Evolutionary conservation across 2,113 vertebrate genomes (phyloP), one percentile per base, ranked within the genome.

Genomic region (Cryptomyrus ogoouensis): DNA sequence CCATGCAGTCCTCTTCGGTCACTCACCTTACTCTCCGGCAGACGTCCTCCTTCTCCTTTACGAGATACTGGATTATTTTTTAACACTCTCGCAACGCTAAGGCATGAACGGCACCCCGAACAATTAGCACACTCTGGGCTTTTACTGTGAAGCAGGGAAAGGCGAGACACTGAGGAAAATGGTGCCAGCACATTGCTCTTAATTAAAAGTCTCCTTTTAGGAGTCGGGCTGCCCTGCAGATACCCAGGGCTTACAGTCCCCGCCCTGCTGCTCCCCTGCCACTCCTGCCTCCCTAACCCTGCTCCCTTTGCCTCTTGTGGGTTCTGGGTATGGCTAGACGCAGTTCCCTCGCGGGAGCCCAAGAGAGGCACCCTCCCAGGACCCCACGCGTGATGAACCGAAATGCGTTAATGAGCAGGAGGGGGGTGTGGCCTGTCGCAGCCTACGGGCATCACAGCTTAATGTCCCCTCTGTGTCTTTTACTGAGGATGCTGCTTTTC

Each of bases 211-310:
- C 70, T 84, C 24, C 17, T 31, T 42, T 35, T 87, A 8, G 47
- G 27, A 86, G 83, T 24, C 47, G 31, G 31, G 47, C 62, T 50
- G 19, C 27, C 49, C 88, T 35, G n/a, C 66, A n/a, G 24, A 2
- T 52, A 24, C 15, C 62, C 83, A n/a, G 52, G 77, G 39, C 6
- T 27, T 44, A 88, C 6, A 5, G 7, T 27, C 17, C 49, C 39
- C 84, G 50, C 89, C 88, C 83, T 89, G 42, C 52, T 46, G 89
- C 44, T 52, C 88, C 15, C 90, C 62, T 87, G 88, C 80, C 31
- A 83, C 89, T 86, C 15, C 74, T 24, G 21, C 35, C 44, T 42
- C 44, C 3, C 44, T 83, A 56, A 19, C 35, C 39, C 39, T 39
- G 42, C 74, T 27, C 27, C 31, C 35, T 19, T 15, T 19, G 35